A percentile compares a stretch with the other conserved stretches of the same genome.
Conservation (phyloP, 2,888 invertebrate species). For the Melipona bicolor region DNA sequence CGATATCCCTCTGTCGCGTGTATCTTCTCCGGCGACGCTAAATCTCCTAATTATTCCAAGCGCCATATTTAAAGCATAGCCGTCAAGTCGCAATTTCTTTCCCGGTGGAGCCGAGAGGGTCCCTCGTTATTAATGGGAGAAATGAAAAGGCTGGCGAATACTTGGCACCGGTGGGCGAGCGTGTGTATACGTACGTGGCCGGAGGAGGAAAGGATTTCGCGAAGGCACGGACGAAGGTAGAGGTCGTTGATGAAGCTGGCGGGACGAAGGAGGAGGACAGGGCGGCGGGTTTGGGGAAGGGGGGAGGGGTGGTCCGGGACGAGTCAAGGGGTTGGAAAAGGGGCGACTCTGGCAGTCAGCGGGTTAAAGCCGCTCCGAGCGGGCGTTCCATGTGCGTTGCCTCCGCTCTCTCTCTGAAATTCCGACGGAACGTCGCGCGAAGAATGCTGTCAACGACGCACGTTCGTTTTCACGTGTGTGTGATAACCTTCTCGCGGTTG, state of each 20-base stretch:
- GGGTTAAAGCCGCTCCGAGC: slow-evolving; percentile 79
- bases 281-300: slow-evolving; percentile 58
- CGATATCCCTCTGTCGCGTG: not conserved
- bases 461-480: slow-evolving; percentile 29
- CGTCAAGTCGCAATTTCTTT: slow-evolving; percentile 19
- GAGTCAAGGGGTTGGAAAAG: slow-evolving; percentile 77
- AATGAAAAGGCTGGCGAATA: slow-evolving; percentile 29
- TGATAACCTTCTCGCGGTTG: slow-evolving; percentile 4
- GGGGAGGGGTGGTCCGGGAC: slow-evolving; percentile 52
- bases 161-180: not conserved
- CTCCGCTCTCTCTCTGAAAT: not conserved
- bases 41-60: slow-evolving; percentile 24
- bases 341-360: slow-evolving; percentile 82
- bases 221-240: slow-evolving; percentile 54
- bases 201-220: slow-evolving; percentile 63
- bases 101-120: not conserved
- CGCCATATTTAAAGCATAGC: not conserved
- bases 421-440: slow-evolving; percentile 29
- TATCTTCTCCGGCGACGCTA: not conserved
- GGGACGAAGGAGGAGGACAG: slow-evolving; percentile 48
- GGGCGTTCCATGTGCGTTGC: slow-evolving; percentile 66
- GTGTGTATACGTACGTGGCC: not conserved
- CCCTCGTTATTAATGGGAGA: slow-evolving; percentile 27
- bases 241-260: slow-evolving; percentile 64
- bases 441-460: not conserved